Conservation (phyloP, 2,797 vertebrate genomes). For the Sternotherus odoratus region DNA sequence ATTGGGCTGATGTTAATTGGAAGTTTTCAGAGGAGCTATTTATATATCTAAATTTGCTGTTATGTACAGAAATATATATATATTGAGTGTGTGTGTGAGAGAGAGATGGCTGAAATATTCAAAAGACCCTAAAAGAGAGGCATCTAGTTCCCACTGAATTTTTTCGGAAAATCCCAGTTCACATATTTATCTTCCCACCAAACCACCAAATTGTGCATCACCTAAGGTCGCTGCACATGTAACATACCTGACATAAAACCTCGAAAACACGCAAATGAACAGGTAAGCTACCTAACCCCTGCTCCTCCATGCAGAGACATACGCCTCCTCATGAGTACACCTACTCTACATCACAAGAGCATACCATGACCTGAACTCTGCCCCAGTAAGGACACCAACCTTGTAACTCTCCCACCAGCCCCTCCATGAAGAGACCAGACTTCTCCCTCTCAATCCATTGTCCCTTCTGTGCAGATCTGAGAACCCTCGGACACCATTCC, state of each 20-base stretch:
- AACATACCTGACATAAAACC: background rate
- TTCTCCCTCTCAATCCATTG: background rate
- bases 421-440: background rate
- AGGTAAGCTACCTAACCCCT: background rate
- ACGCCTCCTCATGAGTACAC: background rate
- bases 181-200: background rate
- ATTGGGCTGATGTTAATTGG: background rate
- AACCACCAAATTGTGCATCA: background rate
- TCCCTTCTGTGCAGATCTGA: background rate
- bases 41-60: background rate
- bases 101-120: background rate
- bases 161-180: background rate
- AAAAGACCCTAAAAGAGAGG: background rate
- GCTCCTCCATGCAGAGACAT: background rate
- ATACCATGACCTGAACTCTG: background rate
- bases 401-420: too few species aligned
- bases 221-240: fast-evolving
- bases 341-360: background rate
- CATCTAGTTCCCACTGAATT: background rate
- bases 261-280: fast-evolving
- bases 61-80: too few species aligned
- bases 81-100: fast-evolving
- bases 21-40: background rate
- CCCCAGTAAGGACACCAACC: background rate
- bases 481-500: background rate